These are phyloP conservation scores for Caenorhabditis panamensis DNA, from an alignment of 2,888 invertebrate genomes.

Conservation along the genomic window DNA sequence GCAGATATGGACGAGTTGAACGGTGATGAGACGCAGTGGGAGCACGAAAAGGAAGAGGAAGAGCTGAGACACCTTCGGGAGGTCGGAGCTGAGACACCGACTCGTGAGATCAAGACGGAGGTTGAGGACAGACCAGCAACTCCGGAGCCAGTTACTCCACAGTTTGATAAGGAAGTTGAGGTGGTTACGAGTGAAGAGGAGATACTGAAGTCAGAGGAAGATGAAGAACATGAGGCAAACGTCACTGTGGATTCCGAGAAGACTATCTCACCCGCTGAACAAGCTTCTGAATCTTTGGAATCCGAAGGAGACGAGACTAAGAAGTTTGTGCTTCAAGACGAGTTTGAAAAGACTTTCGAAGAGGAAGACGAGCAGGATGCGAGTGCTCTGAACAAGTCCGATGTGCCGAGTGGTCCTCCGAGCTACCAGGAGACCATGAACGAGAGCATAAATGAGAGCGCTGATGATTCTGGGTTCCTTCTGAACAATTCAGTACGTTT, in stretches of 20 bases:
- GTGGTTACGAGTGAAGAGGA: too few relatives aligned
- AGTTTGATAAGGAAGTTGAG: too few relatives aligned
- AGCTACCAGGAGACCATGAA: not conserved
- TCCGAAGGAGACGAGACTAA: slow-evolving; percentile 50
- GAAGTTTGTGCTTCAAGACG: slow-evolving; percentile 26
- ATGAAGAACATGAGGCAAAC: not conserved
- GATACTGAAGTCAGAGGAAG: not conserved
- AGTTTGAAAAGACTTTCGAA: slow-evolving; percentile 37
- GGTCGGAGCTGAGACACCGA: not conserved
- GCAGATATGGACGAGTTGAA: slow-evolving; percentile 19
- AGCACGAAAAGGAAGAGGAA: slow-evolving; percentile 32
- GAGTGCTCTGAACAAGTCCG: not conserved
- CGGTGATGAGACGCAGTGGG: slow-evolving; percentile 15
- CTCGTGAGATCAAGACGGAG: not conserved
- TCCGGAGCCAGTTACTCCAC: not conserved
- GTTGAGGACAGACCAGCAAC: not conserved
- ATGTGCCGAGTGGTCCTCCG: not conserved
- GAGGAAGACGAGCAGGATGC: slow-evolving; percentile 8
- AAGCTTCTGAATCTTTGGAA: slow-evolving; percentile 38
- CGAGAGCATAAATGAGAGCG: slow-evolving; percentile 16
- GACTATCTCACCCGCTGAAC: too few relatives aligned
- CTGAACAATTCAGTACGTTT: slow-evolving; percentile 30
- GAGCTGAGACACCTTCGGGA: slow-evolving; percentile 19
- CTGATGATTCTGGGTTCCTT: slow-evolving; percentile 52
- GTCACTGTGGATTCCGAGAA: not conserved